A percentile compares a stretch with the other conserved stretches of the same genome.
These are phyloP conservation scores for Atrichornis clamosus DNA, from an alignment of 2,113 vertebrate species.

Conservation along the genomic window DNA sequence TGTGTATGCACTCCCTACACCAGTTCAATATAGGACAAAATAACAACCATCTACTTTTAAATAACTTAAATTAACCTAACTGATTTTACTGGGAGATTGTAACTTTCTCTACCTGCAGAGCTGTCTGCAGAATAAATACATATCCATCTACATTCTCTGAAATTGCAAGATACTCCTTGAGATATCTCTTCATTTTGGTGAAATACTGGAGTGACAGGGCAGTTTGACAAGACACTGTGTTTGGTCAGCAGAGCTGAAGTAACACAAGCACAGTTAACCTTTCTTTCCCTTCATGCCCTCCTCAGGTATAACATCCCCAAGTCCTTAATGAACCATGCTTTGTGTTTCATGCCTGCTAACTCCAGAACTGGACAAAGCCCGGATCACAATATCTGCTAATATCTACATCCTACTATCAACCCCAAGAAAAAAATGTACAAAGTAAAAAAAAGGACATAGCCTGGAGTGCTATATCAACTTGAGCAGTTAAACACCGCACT, in stretches of 20 bases:
- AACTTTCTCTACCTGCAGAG: neutral
- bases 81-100: neutral
- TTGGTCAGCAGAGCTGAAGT: neutral
- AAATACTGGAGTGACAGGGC: neutral
- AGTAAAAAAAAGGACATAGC: neutral
- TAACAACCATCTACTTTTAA: neutral
- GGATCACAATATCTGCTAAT: neutral
- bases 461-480: neutral
- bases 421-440: neutral
- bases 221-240: neutral
- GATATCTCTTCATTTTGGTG: neutral
- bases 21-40: constrained; percentile 13
- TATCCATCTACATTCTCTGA: neutral
- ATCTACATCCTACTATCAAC: neutral
- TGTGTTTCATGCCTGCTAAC: neutral
- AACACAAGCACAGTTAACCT: neutral
- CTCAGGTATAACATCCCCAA: neutral
- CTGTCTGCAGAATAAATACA: neutral
- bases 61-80: neutral
- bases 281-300: neutral
- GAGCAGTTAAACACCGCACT: neutral
- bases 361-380: neutral
- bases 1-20: neutral
- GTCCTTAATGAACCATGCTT: neutral
- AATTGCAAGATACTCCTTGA: neutral